Evolutionary conservation across 2,888 invertebrate genomes (phyloP).

Genomic region (Apodemia mormo): DNA sequence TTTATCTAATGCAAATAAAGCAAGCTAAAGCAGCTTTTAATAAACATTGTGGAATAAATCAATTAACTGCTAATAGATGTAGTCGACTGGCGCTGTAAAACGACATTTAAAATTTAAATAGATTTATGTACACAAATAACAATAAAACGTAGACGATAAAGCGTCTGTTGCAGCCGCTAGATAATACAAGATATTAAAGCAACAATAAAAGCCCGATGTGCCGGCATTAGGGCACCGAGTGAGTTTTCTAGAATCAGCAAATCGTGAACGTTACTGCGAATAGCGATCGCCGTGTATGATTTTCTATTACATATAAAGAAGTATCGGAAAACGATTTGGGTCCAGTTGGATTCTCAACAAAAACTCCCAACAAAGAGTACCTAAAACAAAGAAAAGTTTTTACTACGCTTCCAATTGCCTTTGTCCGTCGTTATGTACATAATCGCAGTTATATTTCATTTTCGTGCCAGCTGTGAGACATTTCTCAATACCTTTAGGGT

Average conservation of each 20-base stretch:
- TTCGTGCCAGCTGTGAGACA: slow-evolving; percentile 9
- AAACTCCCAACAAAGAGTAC: slow-evolving; percentile 46
- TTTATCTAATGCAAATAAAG: too few relatives aligned
- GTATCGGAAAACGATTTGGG: slow-evolving; percentile 75
- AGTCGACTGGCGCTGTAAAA: too few relatives aligned
- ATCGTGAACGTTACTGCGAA: slow-evolving; percentile 43
- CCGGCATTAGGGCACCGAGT: background rate
- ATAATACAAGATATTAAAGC: slow-evolving; percentile 24
- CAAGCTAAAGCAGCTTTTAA: too few relatives aligned
- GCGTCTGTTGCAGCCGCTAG: slow-evolving; percentile 8
- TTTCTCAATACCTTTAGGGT: slow-evolving; percentile 7
- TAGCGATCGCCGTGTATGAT: slow-evolving; percentile 59
- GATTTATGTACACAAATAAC: too few relatives aligned
- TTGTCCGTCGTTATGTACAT: slow-evolving; percentile 21
- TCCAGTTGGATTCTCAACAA: slow-evolving; percentile 54
- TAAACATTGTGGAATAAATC: too few relatives aligned
- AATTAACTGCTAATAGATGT: too few relatives aligned
- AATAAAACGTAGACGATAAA: background rate
- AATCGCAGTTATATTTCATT: slow-evolving; percentile 21
- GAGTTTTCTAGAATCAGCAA: slow-evolving; percentile 38
- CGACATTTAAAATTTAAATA: too few relatives aligned
- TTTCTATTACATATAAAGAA: slow-evolving; percentile 70
- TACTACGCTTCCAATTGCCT: slow-evolving; percentile 59
- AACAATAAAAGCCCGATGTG: slow-evolving; percentile 17
- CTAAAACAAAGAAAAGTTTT: slow-evolving; percentile 72